These are phyloP conservation scores for Timema podura DNA, from an alignment of 2,888 invertebrate genomes.

Conservation along the genomic window DNA sequence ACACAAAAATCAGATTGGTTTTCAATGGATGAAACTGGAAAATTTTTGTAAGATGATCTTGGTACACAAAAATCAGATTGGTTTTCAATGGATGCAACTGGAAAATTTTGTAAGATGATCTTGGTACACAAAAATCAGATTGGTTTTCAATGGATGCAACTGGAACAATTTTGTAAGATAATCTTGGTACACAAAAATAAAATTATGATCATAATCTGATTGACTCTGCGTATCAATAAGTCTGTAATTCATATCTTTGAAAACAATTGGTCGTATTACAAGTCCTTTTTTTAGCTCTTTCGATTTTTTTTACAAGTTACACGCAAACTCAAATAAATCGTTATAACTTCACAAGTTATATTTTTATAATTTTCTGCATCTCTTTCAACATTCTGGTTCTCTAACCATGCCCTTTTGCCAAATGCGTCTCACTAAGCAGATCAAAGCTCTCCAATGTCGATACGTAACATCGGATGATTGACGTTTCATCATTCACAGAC, in stretches of 20 bases:
- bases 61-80: too few species aligned
- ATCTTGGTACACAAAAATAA: constrained; percentile 35
- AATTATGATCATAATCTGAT: constrained; percentile 38
- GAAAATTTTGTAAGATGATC: too few species aligned
- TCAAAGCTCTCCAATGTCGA: not conserved
- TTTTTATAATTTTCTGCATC: not conserved
- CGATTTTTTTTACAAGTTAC: not conserved
- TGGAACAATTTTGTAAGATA: constrained; percentile 31
- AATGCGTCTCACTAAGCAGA: not conserved
- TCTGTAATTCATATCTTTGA: constrained; percentile 36
- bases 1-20: constrained; percentile 39
- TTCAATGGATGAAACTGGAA: constrained; percentile 41
- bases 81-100: too few species aligned
- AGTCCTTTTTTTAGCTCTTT: not conserved
- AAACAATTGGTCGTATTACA: constrained; percentile 30
- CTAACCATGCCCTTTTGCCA: not conserved
- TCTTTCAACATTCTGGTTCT: not conserved
- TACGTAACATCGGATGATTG: not conserved
- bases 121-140: constrained; percentile 43
- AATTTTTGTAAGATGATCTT: too few species aligned
- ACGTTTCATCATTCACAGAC: not conserved
- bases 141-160: constrained; percentile 40
- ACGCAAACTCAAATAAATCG: not conserved
- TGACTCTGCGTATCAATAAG: constrained; percentile 41
- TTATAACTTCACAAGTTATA: not conserved